Conservation (phyloP, 2,888 invertebrate genomes). For the Glyphotaelius pellucidus region DNA sequence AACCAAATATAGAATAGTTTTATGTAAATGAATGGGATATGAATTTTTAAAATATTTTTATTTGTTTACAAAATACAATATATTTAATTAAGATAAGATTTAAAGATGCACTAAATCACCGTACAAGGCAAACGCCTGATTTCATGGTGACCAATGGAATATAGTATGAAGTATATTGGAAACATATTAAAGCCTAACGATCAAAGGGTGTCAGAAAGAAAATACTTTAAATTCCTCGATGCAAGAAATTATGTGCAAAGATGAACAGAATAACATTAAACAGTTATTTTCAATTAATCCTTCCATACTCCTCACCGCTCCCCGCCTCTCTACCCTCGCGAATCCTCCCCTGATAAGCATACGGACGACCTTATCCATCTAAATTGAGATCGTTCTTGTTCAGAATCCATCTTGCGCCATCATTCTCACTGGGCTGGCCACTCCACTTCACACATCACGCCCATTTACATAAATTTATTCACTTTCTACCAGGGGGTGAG, state of each 20-base stretch:
- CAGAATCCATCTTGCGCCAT: background rate
- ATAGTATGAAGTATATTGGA: too few species aligned
- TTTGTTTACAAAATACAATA: too few species aligned
- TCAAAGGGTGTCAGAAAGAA: background rate
- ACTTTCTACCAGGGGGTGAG: background rate
- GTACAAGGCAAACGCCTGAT: too few species aligned
- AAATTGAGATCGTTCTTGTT: background rate
- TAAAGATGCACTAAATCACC: too few species aligned
- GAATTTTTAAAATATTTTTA: too few species aligned
- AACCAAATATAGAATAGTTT: too few species aligned
- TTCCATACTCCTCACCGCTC: background rate
- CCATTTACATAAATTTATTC: background rate
- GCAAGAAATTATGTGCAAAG: background rate
- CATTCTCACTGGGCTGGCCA: background rate
- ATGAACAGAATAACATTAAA: background rate
- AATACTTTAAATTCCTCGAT: background rate
- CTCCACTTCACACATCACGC: background rate
- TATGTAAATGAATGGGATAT: too few species aligned
- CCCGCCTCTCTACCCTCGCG: background rate
- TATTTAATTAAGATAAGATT: too few species aligned
- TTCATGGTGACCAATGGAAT: too few species aligned
- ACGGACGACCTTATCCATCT: background rate
- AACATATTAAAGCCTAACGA: background rate
- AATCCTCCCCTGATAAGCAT: background rate
- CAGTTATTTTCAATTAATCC: background rate